A percentile compares a stretch with the other conserved stretches of the same genome.
phyloP scores from a whole-genome alignment of 2,888 invertebrate genomes.

The Meiosimyza decipiens region DNA sequence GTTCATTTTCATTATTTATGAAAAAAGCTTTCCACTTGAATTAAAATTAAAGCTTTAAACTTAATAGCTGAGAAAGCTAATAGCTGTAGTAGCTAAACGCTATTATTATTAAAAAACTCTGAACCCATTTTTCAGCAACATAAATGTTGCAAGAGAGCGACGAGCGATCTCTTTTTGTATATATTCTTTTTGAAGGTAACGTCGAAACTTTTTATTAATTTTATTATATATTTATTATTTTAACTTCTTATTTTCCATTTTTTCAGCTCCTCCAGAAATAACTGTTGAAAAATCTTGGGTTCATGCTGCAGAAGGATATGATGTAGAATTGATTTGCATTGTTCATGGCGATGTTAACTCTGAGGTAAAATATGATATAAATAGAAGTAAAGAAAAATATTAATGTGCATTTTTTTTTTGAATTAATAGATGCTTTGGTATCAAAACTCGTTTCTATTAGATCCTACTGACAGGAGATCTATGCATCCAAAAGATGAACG shows the following conservation, averaged over 20 bases:
- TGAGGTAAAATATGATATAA: slow-evolving; percentile 61
- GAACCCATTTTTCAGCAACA: too few relatives aligned
- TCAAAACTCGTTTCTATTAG: slow-evolving; percentile 73
- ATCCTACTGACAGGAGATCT: slow-evolving; percentile 72
- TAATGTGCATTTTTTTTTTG: slow-evolving; percentile 16
- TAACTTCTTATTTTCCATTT: not conserved
- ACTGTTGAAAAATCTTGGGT: slow-evolving; percentile 73
- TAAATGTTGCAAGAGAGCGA: too few relatives aligned
- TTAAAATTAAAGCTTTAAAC: too few relatives aligned
- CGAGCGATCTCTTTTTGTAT: too few relatives aligned
- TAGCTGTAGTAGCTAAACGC: too few relatives aligned
- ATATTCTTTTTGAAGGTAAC: too few relatives aligned
- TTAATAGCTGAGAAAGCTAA: too few relatives aligned
- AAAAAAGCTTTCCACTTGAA: too few relatives aligned
- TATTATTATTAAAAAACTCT: too few relatives aligned
- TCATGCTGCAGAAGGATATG: slow-evolving; percentile 73
- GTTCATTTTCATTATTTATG: too few relatives aligned
- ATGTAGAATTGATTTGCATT: slow-evolving; percentile 72
- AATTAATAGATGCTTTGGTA: slow-evolving; percentile 72
- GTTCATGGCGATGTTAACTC: slow-evolving; percentile 73
- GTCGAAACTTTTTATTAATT: too few relatives aligned
- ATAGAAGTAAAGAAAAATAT: not conserved
- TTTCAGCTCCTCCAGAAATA: slow-evolving; percentile 73
- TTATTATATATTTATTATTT: too few relatives aligned
- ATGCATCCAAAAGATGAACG: slow-evolving; percentile 73